phyloP scores from a whole-genome alignment of 2,113 vertebrate species.

The Chitala chitala region DNA sequence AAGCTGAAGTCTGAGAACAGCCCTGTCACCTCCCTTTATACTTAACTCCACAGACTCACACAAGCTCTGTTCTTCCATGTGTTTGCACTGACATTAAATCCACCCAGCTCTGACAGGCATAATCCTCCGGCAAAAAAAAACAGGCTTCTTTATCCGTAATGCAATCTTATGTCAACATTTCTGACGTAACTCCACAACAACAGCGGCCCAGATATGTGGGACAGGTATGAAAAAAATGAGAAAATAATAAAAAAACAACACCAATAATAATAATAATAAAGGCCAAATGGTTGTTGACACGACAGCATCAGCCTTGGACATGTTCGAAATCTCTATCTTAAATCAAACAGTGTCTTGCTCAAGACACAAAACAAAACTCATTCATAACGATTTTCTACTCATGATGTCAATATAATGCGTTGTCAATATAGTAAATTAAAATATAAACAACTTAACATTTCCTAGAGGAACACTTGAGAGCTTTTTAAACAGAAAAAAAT shows the following conservation, averaged over 20 bases:
- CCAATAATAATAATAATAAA: too few species aligned
- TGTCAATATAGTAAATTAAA: too few species aligned
- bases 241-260: too few species aligned
- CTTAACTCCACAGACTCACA: constrained; percentile 42
- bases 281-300: not conserved
- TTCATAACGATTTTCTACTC: too few species aligned
- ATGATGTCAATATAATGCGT: too few species aligned
- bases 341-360: too few species aligned
- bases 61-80: constrained; percentile 40
- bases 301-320: too few species aligned
- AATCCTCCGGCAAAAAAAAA: constrained; percentile 63
- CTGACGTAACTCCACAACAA: constrained; percentile 46
- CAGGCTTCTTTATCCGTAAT: constrained; percentile 48
- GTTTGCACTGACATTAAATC: constrained; percentile 51
- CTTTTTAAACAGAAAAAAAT: too few species aligned
- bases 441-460: too few species aligned
- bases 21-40: constrained; percentile 45
- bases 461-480: too few species aligned
- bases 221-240: constrained; percentile 26
- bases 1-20: constrained; percentile 45
- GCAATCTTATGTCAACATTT: constrained; percentile 51
- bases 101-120: constrained; percentile 49
- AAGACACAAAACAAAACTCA: too few species aligned
- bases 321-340: too few species aligned
- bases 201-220: constrained; percentile 38